Evolutionary conservation across 2,888 invertebrate genomes (phyloP), one percentile per base, ranked within the genome.

Genomic region (Oscheius sp.): DNA sequence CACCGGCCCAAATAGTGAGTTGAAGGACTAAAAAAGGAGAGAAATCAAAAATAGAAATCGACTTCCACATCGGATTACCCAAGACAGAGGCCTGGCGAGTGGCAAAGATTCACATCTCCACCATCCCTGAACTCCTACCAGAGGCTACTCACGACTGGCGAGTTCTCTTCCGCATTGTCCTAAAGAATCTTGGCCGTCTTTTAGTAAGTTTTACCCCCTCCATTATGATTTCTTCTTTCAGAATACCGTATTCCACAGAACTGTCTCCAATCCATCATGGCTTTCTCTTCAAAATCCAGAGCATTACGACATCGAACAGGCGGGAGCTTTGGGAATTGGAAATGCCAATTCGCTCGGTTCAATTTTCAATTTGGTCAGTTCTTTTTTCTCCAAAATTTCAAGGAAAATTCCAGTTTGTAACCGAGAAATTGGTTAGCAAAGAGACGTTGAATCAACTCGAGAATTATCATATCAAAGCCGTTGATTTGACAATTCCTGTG

Each of bases 41-140:
- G n/a, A n/a, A n/a, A n/a, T n/a, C n/a, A n/a, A n/a, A n/a, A n/a
- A 57, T 57, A 86, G 87, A 75, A 33, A 79, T 87, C 17, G 87
- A 87, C 53, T 87, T 84, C 72, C 77, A 79, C 57, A 79, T 87
- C 37, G 87, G 87, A 12, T 75, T 86, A 34, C 81, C 85, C 2
- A 61, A 65, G 2, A 64, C 69, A 25, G 80, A 78, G 29, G 68
- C 72, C 29, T 70, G 74, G 39, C 69, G 80, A 17, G 80, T 80
- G 23, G 80, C 80, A 6, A 66, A 76, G 31, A 72, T 80, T 27
- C 65, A 65, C 20, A 17, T n/a, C 10, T 45, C 58, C 1, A 23
- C 33, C 12, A 10, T 55, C 34, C 20, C n/a, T 10, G 55, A 55
- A 55, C 8, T 55, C 20, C 34, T 55, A 6, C 55, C 55, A 6